Base-by-base conservation (phyloP, 2,888 invertebrate species). In the Boloria selene region DNA sequence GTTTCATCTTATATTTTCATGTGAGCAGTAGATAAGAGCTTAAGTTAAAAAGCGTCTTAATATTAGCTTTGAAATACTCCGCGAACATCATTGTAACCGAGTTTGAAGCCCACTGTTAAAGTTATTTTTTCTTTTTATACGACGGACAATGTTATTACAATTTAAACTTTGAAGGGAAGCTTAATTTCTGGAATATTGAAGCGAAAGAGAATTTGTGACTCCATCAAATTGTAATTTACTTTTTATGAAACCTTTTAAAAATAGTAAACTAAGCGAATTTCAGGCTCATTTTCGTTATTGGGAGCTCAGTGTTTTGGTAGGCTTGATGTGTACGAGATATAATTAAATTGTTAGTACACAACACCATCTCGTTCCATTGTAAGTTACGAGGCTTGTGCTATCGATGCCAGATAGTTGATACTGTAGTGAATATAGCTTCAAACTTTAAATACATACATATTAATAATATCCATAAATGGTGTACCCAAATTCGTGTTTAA, bases 101-200 rank as follows among this genome's bases (percentile, higher is more conserved):
- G 84, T 87, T 86, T 82, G 77, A 79, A 81, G 79, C 77, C 80
- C 81, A 81, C 80, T 83, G 81, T 73, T 72, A 14, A 54, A 42
- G 42, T 14, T 73, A 75, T 82, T 82, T 77, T 79, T 76, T 75
- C 74, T 74, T 74, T 79, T 68, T 64, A 55, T 78, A 77, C 76
- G 79, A 77, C 75, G 74, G 73, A 80, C 75, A 73, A 80, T 82
- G 78, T 84, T 84, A 82, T 84, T 81, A 83, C 77, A 80, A 78
- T 80, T 84, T 79, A 74, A 77, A 80, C 76, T 78, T 78, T 68
- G 64, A 68, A 71, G 74, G 74, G 72, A 73, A 72, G 72, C 73
- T 75, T 77, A 76, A 75, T 77, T 76, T 73, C 69, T 70, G 67
- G 64, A 69, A 70, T 70, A 72, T 75, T 74, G 49, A 58, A 64